Evolutionary conservation across 2,797 vertebrate genomes (phyloP), one percentile per base, ranked within the genome.

Genomic region (Dryobates pubescens): DNA sequence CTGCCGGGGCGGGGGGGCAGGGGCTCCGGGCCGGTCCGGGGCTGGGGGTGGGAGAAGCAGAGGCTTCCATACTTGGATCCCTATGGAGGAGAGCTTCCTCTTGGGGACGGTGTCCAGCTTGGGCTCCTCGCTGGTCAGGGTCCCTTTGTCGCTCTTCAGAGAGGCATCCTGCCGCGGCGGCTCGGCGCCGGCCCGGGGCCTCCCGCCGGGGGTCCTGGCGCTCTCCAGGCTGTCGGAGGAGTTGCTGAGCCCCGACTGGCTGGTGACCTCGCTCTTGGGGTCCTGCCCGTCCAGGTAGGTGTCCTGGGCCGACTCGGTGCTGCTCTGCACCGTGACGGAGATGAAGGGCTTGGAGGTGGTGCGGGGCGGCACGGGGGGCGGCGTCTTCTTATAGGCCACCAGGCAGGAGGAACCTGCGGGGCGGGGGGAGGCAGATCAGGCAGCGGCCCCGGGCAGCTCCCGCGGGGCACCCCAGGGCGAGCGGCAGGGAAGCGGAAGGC

Each of bases 281-380:
- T 99, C 99, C 92, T 99, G 99, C 96, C 98, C 98, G 96, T 99
- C 99, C 96, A 99, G 98, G 96, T 99, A 99, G 97, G 98, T 99
- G 98, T 99, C 99, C 97, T 99, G 99, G 5, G 99, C 99, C 0
- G 99, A 99, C 94, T 99, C 99, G 2, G 99, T 99, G 97, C 99
- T 99, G 97, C 99, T 99, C 97, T 99, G 99, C 82, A 99, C 99
- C 0, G 99, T 99, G 95, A 99, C 99, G 6, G 99, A 99, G 98
- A 99, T 99, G 98, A 99, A 99, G 82, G 99, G 99, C 97, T 99
- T 99, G 90, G 99, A 99, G 30, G 99, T 99, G 94, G 99, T 99
- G 30, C 99, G 98, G 43, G 99, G 99, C 29, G 99, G 99, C 89
- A 99, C 99, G 3, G 99, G 99, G 41, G 99, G 99, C 16, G 99